Evolutionary conservation across 2,888 invertebrate species (phyloP), one percentile per base, ranked within the genome.

Genomic region (Andrena hattorfiana): DNA sequence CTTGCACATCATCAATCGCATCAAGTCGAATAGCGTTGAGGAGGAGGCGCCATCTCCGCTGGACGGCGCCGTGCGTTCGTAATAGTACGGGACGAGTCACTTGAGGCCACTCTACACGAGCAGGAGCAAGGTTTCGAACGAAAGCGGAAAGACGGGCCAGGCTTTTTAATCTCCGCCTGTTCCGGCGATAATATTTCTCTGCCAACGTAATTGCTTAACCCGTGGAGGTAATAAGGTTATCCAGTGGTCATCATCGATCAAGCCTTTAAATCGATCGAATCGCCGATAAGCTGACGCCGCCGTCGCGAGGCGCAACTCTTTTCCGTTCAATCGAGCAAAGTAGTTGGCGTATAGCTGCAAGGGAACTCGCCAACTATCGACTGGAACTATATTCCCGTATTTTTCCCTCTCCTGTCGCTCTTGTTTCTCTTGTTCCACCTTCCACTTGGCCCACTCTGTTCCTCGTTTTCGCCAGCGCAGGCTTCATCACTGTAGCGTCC

Each of bases 191-290:
- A 87, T 88, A 79, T 84, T 89, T 81, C 88, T 87, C 81, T 85
- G 83, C 79, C 87, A 76, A 30, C 63, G 77, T 87, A 87, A 89
- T 89, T 89, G 89, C 80, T 85, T 79, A 82, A 87, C 76, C 82
- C 77, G 77, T 77, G 80, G 81, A 73, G 74, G 81, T 86, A 89
- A 88, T 83, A 83, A 81, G 83, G 78, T 89, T 84, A 83, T 88
- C 72, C 74, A 78, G 63, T 63, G 64, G 69, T 79, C 86, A 59
- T 86, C 71, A 84, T 89, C 86, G 85, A 89, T 88, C 87, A 85
- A 78, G 79, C 30, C 49, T 49, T 73, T 62, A 69, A 89, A 89
- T 87, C 85, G 86, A 86, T 86, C 76, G 77, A 20, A 68, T 69
- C 62, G 56, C 28, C 68, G 23, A 77, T 71, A 8, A 64, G 60